Conservation (phyloP, 2,888 invertebrate species). For the Meiosimyza decipiens region DNA sequence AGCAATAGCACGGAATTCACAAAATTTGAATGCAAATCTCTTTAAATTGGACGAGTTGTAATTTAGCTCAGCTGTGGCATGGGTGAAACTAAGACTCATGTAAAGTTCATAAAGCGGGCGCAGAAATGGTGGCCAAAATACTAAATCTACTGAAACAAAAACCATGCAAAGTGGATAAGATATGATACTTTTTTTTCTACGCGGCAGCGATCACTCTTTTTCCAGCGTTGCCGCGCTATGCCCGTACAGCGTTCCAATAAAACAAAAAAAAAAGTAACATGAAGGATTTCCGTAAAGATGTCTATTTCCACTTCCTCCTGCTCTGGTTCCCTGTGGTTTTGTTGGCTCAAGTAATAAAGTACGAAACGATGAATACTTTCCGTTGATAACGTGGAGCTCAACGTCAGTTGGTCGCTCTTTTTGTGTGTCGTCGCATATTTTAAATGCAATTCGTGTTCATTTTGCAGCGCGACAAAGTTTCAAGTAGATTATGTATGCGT, state of each 20-base stretch:
- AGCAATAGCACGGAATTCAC: not conserved
- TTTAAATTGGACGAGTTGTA: constrained; percentile 15
- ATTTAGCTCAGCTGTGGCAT: not conserved
- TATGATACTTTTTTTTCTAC: constrained; percentile 21
- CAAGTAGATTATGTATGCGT: constrained; percentile 57
- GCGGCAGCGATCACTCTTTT: not conserved
- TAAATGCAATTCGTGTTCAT: constrained; percentile 54
- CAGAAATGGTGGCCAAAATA: not conserved
- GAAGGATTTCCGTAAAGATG: constrained; percentile 57
- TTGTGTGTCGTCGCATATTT: constrained; percentile 32
- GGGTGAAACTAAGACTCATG: too few species aligned
- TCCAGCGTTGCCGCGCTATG: not conserved
- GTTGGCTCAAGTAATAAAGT: constrained; percentile 31
- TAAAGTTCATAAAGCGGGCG: too few species aligned
- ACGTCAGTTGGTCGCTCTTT: not conserved
- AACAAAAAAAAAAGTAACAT: constrained; percentile 28
- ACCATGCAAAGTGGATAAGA: constrained; percentile 55
- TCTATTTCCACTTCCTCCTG: constrained; percentile 37
- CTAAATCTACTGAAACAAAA: constrained; percentile 29
- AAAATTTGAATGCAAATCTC: constrained; percentile 19
- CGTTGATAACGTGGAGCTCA: constrained; percentile 18
- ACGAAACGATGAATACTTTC: constrained; percentile 29
- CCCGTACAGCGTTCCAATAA: constrained; percentile 6
- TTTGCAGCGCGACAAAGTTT: constrained; percentile 54
- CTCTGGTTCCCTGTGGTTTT: constrained; percentile 13